These are phyloP conservation scores for Lasioglossum albipes DNA, from an alignment of 1,140 invertebrate species.

Conservation along the genomic window DNA sequence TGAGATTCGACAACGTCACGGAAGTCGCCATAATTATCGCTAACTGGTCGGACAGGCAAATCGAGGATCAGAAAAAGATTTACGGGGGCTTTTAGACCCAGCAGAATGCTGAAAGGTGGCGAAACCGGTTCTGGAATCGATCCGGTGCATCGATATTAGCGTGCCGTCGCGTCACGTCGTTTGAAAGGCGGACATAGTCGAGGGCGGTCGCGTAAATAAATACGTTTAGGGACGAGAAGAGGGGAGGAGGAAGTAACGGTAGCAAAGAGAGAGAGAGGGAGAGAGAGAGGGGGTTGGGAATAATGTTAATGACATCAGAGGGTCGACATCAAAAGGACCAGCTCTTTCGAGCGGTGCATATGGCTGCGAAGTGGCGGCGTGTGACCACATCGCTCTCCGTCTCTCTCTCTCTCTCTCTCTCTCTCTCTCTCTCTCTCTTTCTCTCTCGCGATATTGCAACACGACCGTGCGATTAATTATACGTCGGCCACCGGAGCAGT, in stretches of 20 bases:
- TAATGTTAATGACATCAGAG: constrained; percentile 67
- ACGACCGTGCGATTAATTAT: constrained; percentile 63
- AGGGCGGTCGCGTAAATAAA: constrained; percentile 15
- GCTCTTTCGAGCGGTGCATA: constrained; percentile 60
- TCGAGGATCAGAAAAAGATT: no score
- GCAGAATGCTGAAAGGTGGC: no score
- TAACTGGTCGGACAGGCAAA: no score
- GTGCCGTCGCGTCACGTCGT: no score
- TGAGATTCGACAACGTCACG: no score
- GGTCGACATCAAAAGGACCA: constrained; percentile 67
- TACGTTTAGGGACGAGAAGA: neutral
- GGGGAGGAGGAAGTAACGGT: neutral
- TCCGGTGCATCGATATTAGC: no score
- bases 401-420: no score
- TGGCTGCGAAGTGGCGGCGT: constrained; percentile 62
- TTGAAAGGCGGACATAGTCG: no score
- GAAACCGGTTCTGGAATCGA: no score
- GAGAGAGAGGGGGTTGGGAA: neutral
- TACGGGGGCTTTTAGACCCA: no score
- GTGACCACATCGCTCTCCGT: constrained; percentile 54
- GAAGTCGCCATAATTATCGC: no score
- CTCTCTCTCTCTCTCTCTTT: no score
- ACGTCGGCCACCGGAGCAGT: constrained; percentile 38
- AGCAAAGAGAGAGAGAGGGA: neutral
- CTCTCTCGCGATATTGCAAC: constrained; percentile 60